Conservation (phyloP, 2,888 invertebrate genomes). For the Chloroclystis v-ata region DNA sequence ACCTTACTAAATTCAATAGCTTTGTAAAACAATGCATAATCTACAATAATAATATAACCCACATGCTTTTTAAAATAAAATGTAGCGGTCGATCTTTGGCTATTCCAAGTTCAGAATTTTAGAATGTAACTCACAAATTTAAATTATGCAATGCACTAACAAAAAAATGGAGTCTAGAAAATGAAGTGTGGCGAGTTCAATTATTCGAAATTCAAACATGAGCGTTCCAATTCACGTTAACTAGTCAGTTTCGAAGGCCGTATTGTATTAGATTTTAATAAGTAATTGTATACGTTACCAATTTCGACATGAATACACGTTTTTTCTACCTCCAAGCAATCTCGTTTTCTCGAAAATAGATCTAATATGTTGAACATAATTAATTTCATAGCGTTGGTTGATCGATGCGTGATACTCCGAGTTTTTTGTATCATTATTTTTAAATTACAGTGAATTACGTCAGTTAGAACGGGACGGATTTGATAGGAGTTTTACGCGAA, state of each 20-base stretch:
- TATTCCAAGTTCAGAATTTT: too few relatives aligned
- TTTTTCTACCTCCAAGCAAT: constrained; percentile 59
- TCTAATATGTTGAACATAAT: constrained; percentile 75
- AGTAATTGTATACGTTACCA: constrained; percentile 73
- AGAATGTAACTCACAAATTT: too few relatives aligned
- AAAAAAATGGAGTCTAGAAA: neutral
- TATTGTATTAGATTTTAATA: constrained; percentile 66
- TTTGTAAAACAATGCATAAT: too few relatives aligned
- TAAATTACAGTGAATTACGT: constrained; percentile 72
- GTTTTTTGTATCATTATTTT: constrained; percentile 67
- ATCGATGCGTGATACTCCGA: constrained; percentile 70
- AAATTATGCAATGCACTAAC: neutral
- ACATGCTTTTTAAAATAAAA: too few relatives aligned
- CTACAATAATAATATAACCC: too few relatives aligned
- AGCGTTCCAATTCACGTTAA: constrained; percentile 40
- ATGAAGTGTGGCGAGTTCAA: constrained; percentile 15
- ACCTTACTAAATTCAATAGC: too few relatives aligned
- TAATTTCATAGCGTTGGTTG: constrained; percentile 68
- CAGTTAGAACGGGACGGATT: constrained; percentile 60
- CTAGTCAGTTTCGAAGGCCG: constrained; percentile 55
- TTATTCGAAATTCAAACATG: constrained; percentile 41
- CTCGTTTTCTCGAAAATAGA: constrained; percentile 76
- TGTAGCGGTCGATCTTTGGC: too few relatives aligned
- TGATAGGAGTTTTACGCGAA: constrained; percentile 60
- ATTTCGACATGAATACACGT: constrained; percentile 71